These are phyloP conservation scores for Protobothrops mucrosquamatus DNA, from an alignment of 2,113 vertebrate genomes.

Conservation along the genomic window DNA sequence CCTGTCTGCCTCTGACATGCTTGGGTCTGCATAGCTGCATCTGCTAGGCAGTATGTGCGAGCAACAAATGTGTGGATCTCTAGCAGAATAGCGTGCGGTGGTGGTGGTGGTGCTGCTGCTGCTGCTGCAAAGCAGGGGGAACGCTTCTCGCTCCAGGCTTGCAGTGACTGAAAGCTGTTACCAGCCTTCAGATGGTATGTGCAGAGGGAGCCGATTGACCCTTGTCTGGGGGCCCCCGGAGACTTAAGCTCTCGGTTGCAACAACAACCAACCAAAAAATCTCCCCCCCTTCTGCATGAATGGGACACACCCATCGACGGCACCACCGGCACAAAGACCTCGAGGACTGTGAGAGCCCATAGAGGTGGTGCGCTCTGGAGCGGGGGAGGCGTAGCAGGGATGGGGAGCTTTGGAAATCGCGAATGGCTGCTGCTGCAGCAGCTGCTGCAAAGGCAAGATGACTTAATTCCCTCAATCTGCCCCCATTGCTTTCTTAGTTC, in stretches of 20 bases:
- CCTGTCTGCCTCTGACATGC: not conserved
- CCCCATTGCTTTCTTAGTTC: not conserved
- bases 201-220: slow-evolving; percentile 15
- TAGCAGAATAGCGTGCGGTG: slow-evolving; percentile 5
- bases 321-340: slow-evolving; percentile 25
- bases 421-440: slow-evolving; percentile 28
- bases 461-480: slow-evolving; percentile 17
- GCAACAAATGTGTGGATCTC: slow-evolving; percentile 26
- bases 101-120: not conserved
- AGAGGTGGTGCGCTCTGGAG: slow-evolving; percentile 35
- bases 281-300: not conserved
- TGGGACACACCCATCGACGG: slow-evolving; percentile 31
- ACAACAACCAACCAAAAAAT: not conserved
- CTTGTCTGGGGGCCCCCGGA: slow-evolving; percentile 16
- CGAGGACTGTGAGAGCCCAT: slow-evolving; percentile 12
- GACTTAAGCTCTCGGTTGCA: not conserved
- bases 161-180: slow-evolving; percentile 27
- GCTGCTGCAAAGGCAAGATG: slow-evolving; percentile 31
- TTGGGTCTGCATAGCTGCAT: slow-evolving; percentile 15
- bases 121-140: slow-evolving; percentile 5
- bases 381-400: slow-evolving; percentile 36
- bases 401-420: slow-evolving; percentile 33
- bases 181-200: slow-evolving; percentile 25
- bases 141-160: slow-evolving; percentile 4
- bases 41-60: slow-evolving; percentile 2